Conservation (phyloP, 2,888 invertebrate species). For the Scaptodrosophila latifasciaeformis region DNA sequence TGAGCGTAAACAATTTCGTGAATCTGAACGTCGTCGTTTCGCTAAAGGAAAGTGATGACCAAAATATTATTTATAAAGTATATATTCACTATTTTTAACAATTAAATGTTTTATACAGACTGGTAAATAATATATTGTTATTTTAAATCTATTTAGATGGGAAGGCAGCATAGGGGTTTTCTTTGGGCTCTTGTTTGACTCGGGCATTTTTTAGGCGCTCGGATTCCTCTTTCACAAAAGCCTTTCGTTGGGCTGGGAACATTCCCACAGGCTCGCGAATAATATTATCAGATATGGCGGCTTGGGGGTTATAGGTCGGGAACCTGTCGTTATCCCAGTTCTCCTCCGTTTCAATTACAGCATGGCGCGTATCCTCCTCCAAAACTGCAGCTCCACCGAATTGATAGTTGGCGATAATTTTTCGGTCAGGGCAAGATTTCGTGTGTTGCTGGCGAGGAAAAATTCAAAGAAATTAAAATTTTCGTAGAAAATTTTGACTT, state of each 20-base stretch:
- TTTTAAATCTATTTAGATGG: too few relatives aligned
- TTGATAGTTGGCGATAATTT: constrained; percentile 46
- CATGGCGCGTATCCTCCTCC: constrained; percentile 41
- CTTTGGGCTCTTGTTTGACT: not conserved
- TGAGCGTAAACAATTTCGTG: constrained; percentile 13
- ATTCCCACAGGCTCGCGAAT: constrained; percentile 57
- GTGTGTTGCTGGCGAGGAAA: constrained; percentile 35
- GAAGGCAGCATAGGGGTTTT: not conserved
- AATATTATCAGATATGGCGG: constrained; percentile 52
- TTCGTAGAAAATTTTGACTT: constrained; percentile 17
- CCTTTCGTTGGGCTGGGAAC: constrained; percentile 56
- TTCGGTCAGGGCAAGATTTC: constrained; percentile 43
- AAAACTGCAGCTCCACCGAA: constrained; percentile 29
- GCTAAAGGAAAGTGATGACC: too few relatives aligned
- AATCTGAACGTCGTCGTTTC: constrained; percentile 4
- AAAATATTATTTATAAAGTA: too few relatives aligned
- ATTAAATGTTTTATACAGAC: too few relatives aligned
- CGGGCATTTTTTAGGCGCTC: constrained; percentile 43
- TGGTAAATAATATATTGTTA: too few relatives aligned
- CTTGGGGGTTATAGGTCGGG: constrained; percentile 63
- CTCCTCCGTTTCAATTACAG: constrained; percentile 42
- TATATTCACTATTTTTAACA: too few relatives aligned
- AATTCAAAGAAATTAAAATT: not conserved
- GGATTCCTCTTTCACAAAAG: constrained; percentile 63
- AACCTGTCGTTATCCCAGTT: constrained; percentile 49